These are phyloP conservation scores for Rosalia funebris DNA, from an alignment of 2,888 invertebrate genomes.

Conservation along the genomic window DNA sequence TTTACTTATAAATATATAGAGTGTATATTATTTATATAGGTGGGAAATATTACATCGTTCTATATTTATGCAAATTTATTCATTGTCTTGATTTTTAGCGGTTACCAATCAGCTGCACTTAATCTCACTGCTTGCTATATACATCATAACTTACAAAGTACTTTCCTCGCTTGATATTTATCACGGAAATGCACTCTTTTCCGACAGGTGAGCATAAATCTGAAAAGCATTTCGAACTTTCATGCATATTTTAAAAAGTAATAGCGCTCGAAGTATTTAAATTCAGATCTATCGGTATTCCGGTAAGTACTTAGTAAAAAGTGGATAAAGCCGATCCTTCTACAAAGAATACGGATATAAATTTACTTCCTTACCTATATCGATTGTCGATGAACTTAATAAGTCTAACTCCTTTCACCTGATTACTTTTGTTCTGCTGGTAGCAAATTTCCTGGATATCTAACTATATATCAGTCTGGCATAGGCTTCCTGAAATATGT, in stretches of 20 bases:
- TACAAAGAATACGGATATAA: too few relatives aligned
- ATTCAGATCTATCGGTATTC: background rate
- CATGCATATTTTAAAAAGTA: background rate
- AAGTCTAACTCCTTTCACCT: conserved; percentile 12
- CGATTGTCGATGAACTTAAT: conserved; percentile 7
- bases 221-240: background rate
- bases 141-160: background rate
- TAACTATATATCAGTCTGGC: background rate
- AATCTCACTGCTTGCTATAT: background rate
- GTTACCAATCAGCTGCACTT: too few relatives aligned
- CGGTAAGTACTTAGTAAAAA: background rate
- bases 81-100: too few relatives aligned
- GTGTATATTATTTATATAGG: too few relatives aligned
- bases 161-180: background rate
- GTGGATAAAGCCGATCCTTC: background rate
- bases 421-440: conserved; percentile 9
- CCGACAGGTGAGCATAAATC: background rate
- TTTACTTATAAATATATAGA: too few relatives aligned
- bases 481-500: too few relatives aligned
- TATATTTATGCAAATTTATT: too few relatives aligned
- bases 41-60: too few relatives aligned
- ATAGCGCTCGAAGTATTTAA: background rate
- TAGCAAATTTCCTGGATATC: background rate
- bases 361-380: background rate
- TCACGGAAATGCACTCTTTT: background rate